Conservation (phyloP, 2,888 invertebrate species). For the Yponomeuta plumbellus region DNA sequence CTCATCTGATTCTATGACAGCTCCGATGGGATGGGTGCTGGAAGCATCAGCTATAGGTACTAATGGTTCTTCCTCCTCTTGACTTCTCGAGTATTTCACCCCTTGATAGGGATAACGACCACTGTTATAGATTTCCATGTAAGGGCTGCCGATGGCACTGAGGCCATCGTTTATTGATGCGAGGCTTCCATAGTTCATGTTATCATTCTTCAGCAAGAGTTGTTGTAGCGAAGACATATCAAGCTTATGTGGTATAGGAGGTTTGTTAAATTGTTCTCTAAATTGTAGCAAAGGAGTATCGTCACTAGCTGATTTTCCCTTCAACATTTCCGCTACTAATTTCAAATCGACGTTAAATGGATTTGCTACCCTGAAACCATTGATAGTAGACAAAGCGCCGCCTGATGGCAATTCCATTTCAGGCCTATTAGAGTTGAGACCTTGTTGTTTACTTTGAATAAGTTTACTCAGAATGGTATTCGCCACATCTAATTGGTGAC, state of each 20-base stretch:
- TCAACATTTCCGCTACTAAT: conserved; percentile 65
- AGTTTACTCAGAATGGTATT: conserved; percentile 53
- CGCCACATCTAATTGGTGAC: conserved; percentile 61
- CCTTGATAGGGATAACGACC: conserved; percentile 61
- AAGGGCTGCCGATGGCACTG: conserved; percentile 45
- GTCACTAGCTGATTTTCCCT: conserved; percentile 55
- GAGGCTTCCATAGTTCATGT: conserved; percentile 36
- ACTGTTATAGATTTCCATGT: conserved; percentile 52
- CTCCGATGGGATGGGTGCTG: conserved; percentile 64
- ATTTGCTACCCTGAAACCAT: conserved; percentile 70
- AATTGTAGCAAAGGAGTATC: conserved; percentile 49
- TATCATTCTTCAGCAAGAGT: conserved; percentile 52
- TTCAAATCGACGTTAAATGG: conserved; percentile 71
- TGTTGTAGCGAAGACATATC: conserved; percentile 60
- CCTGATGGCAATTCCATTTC: conserved; percentile 48
- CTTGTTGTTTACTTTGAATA: conserved; percentile 47
- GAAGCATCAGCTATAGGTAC: conserved; percentile 62
- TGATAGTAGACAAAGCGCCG: conserved; percentile 56
- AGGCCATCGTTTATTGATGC: conserved; percentile 42
- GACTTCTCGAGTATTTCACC: conserved; percentile 66
- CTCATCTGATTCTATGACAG: conserved; percentile 65
- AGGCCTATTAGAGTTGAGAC: conserved; percentile 42
- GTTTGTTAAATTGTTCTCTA: conserved; percentile 51
- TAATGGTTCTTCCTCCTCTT: conserved; percentile 68
- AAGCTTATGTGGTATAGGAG: conserved; percentile 43